Percentiles rank a stretch among this genome's conserved stretches.
These are phyloP conservation scores for Mimas tiliae DNA, from an alignment of 2,888 invertebrate genomes.

Conservation along the genomic window DNA sequence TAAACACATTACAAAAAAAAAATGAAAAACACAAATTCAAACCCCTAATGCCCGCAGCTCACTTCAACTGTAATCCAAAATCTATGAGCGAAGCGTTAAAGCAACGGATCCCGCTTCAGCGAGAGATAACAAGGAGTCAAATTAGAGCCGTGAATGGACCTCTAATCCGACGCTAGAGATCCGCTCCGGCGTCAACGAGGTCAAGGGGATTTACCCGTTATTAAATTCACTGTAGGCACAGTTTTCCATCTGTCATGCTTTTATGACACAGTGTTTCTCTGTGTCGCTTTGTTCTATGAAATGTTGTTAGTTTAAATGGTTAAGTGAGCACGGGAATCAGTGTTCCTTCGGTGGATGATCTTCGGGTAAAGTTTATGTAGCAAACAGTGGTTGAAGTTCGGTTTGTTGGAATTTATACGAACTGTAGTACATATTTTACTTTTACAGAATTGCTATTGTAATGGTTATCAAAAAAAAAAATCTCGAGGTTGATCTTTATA, in stretches of 20 bases:
- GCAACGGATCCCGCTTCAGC: constrained; percentile 36
- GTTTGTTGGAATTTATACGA: neutral
- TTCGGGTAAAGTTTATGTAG: neutral
- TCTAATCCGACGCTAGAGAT: constrained; percentile 54
- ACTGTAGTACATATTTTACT: neutral
- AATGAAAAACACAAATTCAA: constrained; percentile 1
- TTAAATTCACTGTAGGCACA: constrained; percentile 44
- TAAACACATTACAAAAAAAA: neutral
- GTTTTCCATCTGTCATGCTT: constrained; percentile 18
- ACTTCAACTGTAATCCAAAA: constrained; percentile 32
- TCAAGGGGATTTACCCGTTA: constrained; percentile 51
- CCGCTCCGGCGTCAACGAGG: constrained; percentile 51
- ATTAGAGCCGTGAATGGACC: constrained; percentile 55
- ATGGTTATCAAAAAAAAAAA: too few relatives aligned
- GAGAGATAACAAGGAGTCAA: constrained; percentile 52
- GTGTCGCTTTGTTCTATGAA: neutral
- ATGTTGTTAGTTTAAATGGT: neutral
- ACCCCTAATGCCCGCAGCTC: constrained; percentile 16
- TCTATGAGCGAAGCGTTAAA: constrained; percentile 34
- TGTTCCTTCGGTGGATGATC: neutral
- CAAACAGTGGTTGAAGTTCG: neutral
- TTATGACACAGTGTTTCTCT: constrained; percentile 17
- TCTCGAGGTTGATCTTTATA: too few relatives aligned
- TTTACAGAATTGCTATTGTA: neutral
- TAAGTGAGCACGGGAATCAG: neutral